Percentiles rank a stretch among this genome's conserved stretches.
These are phyloP conservation scores for Anabacerthia variegaticeps DNA, from an alignment of 2,797 vertebrate genomes.

Conservation along the genomic window DNA sequence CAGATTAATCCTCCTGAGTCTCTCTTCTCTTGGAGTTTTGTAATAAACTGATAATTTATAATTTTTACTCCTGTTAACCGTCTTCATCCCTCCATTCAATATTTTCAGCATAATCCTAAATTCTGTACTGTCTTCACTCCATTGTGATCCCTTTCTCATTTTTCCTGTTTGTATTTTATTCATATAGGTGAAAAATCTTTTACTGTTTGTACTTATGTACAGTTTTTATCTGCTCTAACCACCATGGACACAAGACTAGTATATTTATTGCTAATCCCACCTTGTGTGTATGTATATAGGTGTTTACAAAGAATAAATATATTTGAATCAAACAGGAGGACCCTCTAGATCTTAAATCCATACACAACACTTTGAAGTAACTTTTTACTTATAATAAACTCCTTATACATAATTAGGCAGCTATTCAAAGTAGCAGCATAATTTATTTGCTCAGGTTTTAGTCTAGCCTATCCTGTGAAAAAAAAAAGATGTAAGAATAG, in stretches of 20 bases:
- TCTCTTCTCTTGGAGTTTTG: background rate
- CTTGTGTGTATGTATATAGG: rapidly evolving
- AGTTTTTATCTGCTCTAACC: background rate
- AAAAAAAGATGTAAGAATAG: background rate
- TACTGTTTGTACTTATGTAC: background rate
- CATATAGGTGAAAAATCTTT: background rate
- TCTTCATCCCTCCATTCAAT: background rate
- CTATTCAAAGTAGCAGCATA: background rate
- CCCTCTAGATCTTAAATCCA: background rate
- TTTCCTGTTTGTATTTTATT: background rate
- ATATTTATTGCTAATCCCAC: background rate
- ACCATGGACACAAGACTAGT: background rate
- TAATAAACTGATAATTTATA: background rate
- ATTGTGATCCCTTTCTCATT: background rate
- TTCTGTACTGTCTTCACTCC: background rate
- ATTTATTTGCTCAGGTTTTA: background rate
- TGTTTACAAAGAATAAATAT: background rate
- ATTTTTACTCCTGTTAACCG: background rate
- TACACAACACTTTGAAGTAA: background rate
- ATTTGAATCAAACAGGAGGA: background rate
- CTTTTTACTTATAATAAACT: background rate
- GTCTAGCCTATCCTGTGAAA: background rate
- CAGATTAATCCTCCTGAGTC: background rate
- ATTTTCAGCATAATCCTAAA: background rate
- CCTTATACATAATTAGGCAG: background rate